Base-by-base conservation (phyloP, 2,888 invertebrate species). In the Drosophila aldrichi region DNA sequence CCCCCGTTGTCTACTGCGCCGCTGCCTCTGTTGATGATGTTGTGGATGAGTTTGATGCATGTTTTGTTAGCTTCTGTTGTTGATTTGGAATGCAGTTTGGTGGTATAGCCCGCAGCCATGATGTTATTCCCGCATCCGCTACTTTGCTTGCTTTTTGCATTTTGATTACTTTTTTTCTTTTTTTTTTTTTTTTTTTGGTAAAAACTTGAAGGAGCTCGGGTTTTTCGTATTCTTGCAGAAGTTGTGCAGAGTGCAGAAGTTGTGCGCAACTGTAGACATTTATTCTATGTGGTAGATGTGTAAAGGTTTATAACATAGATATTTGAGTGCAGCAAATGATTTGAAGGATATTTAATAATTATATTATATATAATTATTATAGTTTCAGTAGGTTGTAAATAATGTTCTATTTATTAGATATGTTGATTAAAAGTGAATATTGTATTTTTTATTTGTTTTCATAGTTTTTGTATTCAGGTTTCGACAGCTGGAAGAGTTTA, bases 51-150 rank as follows among this genome's bases (percentile, higher is more conserved):
- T 74, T 86, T 83, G 83, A 83, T 83, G 83, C 84, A 86, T 84
- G 87, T 84, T 86, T 75, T 84, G 87, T 84, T 80, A 89, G 90
- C 90, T 90, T 90, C 90, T 90, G 90, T 90, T 90, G 87, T 82
- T 85, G 87, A 85, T 84, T 88, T 79, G 82, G 85, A 87, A 88
- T 83, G 82, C 83, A 83, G 88, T 85, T 86, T 79, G 85, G 79
- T 81, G 69, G 78, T 85, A 79, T 71, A 61, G 79, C 85, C 76
- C 58, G 55, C 25, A 67, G 83, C 81, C 49, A 72, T 77, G 63
- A 34, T 77, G 69, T 55, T 75, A 63, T 72, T 76, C 58, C 69
- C 83, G 73, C 81, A 78, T 78, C 75, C 74, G 82, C 75, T 70
- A 67, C 76, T 69, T 74, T 49, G 59, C 57, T 56, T 66, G 51